These are phyloP conservation scores for Catostylus mosaicus DNA, from an alignment of 30 jellyfish, hydroid and myxozoan genomes.

Conservation along the genomic window DNA sequence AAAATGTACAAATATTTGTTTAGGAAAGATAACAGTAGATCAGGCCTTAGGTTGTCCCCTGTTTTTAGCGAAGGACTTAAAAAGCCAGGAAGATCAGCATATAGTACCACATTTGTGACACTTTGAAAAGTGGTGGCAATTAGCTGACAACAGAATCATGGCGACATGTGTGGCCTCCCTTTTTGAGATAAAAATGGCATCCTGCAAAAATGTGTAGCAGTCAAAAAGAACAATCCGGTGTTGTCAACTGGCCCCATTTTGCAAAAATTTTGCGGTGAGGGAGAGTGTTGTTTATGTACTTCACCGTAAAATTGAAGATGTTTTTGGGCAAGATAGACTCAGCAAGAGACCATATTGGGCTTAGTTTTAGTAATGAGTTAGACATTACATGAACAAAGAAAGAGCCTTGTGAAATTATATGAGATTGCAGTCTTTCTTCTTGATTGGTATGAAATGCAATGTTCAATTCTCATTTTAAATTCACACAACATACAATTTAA, in stretches of 20 bases:
- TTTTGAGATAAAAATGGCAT: background rate
- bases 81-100: constrained; percentile 1
- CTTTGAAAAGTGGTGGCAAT: background rate
- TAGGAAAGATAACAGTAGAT: background rate
- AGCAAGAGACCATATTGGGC: constrained; percentile 15
- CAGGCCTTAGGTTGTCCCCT: background rate
- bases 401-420: constrained; percentile 6
- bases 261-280: constrained; percentile 5
- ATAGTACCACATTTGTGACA: background rate
- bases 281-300: constrained; percentile 14
- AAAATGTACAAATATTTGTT: background rate
- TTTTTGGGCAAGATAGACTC: constrained; percentile 9
- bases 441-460: constrained; percentile 2
- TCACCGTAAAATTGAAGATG: constrained; percentile 3
- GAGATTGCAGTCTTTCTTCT: constrained; percentile 12
- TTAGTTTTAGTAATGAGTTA: background rate
- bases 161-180: constrained; percentile 6
- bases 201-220: background rate
- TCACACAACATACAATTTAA: no score
- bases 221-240: background rate
- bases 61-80: background rate
- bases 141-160: background rate
- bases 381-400: background rate
- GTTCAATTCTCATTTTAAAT: no score
- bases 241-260: background rate